Evolutionary conservation across 2,797 vertebrate genomes (phyloP), one percentile per base, ranked within the genome.

Genomic region (Morus bassanus): DNA sequence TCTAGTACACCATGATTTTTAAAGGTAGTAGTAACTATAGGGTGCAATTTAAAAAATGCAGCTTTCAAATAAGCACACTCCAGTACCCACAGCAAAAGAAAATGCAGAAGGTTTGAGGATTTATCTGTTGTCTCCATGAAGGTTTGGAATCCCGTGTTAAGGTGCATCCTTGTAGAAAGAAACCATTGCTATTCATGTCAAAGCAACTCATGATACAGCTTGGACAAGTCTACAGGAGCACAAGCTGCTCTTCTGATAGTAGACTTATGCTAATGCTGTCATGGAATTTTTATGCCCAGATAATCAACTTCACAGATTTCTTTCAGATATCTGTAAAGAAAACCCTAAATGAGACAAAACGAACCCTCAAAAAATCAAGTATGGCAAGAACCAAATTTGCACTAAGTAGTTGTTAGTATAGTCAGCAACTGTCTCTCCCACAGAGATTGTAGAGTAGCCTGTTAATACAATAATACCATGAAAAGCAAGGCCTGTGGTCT

Each of bases 401-500:
- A 39, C 5, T 24, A 3, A 10, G 8, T 9, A 25, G 30, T 10
- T 18, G 4, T 51, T 30, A 59, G 28, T 19, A 8, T 1, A 28
- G 22, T 33, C 25, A 65, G n/a, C n/a, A 51, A 23, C 8, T n/a
- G 5, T 9, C 3, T 46, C 30, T 65, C 19, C 11, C 56, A 23
- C 31, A 19, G 67, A 73, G 39, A 18, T 2, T 25, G 27, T 4
- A n/a, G 25, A 53, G 28, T 7, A 43, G 10, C 4, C 48, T 76
- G 15, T 21, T 61, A 16, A 46, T 7, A 12, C 30, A 50, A 5
- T 12, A 50, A 5, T 12, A 50, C 8, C 28, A 22, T 0, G 2
- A 57, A 13, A 5, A 46, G 7, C 45, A 43, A 37, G 13, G 39
- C 27, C 70, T 54, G 57, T 46, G 24, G 18, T 18, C 33, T 17